A percentile compares a stretch with the other conserved stretches of the same genome.
phyloP scores from a whole-genome alignment of 35 echinoderm and acorn worm species.

The Heliocidaris erythrogramma region DNA sequence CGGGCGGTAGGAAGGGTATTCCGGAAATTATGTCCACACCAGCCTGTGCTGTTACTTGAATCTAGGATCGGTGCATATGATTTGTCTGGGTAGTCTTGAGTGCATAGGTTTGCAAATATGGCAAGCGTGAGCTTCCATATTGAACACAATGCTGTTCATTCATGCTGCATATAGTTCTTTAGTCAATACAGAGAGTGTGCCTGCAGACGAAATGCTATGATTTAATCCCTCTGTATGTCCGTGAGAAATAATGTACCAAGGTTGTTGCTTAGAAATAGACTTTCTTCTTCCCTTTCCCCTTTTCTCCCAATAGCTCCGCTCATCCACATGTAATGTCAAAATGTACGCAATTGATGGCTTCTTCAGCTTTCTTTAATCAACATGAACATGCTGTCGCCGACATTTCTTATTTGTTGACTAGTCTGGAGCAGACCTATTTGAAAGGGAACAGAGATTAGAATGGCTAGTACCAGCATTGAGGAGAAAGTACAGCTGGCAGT shows the following conservation, averaged over 20 bases:
- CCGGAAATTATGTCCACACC: not conserved
- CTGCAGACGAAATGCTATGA: not conserved
- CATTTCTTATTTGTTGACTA: not conserved
- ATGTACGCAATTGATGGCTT: not conserved
- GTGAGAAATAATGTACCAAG: not conserved
- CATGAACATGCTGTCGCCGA: not conserved
- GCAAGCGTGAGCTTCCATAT: not conserved
- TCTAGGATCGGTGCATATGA: not conserved
- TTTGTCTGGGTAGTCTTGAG: not conserved
- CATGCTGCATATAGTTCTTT: not conserved
- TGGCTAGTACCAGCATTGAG: not conserved
- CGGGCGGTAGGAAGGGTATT: not conserved
- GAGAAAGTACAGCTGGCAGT: not conserved
- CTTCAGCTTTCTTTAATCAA: not conserved
- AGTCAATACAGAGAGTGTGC: conserved; percentile 1
- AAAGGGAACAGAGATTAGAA: not conserved
- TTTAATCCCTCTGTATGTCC: not conserved
- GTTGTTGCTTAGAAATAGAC: not conserved
- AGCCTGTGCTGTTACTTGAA: not conserved
- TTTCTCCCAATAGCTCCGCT: not conserved
- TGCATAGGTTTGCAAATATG: not conserved
- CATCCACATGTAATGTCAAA: not conserved
- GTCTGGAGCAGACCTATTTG: not conserved
- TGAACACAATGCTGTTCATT: not conserved
- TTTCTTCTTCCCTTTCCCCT: not conserved